Conservation (phyloP, 2,797 vertebrate genomes). For the Anolis apletophallus region DNA sequence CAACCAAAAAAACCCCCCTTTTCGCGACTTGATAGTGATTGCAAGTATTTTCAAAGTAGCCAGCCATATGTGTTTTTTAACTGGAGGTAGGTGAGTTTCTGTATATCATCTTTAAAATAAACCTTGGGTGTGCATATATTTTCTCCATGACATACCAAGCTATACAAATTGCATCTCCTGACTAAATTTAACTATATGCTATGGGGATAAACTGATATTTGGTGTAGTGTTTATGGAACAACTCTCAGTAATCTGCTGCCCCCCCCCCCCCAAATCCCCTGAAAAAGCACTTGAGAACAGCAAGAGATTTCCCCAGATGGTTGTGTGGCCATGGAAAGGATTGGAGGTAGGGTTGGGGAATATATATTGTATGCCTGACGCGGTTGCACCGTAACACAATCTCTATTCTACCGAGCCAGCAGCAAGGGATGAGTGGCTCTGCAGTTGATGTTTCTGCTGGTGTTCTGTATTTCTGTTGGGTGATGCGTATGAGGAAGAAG, state of each 20-base stretch:
- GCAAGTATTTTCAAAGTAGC: background rate
- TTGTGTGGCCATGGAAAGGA: background rate
- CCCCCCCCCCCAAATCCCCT: too few relatives aligned
- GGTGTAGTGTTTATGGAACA: background rate
- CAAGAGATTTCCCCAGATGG: background rate
- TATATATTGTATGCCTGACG: background rate
- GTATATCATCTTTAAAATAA: background rate
- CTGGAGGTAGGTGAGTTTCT: background rate
- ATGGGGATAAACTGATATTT: background rate
- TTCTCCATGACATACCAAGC: background rate
- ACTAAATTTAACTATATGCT: background rate
- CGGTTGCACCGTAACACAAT: background rate
- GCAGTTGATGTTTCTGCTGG: too few relatives aligned
- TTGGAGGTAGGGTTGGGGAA: background rate
- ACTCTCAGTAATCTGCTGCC: too few relatives aligned
- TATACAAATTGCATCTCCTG: background rate
- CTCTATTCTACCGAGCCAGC: too few relatives aligned
- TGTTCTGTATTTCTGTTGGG: too few relatives aligned
- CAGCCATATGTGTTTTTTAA: too few relatives aligned
- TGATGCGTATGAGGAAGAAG: background rate
- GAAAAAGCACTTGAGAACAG: too few relatives aligned
- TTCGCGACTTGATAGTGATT: background rate
- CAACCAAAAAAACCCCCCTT: background rate
- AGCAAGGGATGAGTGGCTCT: too few relatives aligned
- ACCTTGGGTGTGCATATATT: too few relatives aligned